These are phyloP conservation scores for Xenotilapia caudafasciata DNA, from an alignment of 2,113 vertebrate species.

Conservation along the genomic window DNA sequence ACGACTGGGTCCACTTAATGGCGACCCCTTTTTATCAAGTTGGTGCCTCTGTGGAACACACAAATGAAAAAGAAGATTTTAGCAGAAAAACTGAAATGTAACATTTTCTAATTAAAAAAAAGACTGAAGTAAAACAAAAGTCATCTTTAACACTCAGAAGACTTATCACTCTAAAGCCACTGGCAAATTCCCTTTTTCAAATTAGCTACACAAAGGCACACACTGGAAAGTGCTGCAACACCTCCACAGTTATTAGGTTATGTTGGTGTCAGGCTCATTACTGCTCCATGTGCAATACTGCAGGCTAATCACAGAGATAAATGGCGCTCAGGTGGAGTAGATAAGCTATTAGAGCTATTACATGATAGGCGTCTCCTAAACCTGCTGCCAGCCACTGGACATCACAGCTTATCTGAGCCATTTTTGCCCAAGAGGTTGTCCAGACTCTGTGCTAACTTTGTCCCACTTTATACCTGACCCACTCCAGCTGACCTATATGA, in stretches of 20 bases:
- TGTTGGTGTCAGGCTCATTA: not conserved
- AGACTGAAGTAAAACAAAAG: not conserved
- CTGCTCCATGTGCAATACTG: not conserved
- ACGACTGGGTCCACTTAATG: not conserved
- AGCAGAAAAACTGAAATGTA: not conserved
- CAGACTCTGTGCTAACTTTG: not conserved
- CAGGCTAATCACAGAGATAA: slow-evolving; percentile 36
- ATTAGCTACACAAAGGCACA: not conserved
- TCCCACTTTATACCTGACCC: slow-evolving; percentile 9
- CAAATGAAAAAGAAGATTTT: not conserved
- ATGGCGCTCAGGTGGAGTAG: slow-evolving; percentile 18
- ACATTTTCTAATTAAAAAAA: not conserved
- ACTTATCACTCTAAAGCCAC: not conserved
- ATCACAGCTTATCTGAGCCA: not conserved
- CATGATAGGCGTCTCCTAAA: slow-evolving; percentile 26
- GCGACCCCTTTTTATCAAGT: not conserved
- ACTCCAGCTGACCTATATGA: slow-evolving; percentile 1
- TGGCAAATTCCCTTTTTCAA: not conserved
- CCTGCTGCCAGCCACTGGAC: not conserved
- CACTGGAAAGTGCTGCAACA: not conserved
- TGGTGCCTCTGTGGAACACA: not conserved
- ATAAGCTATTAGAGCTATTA: slow-evolving; percentile 40
- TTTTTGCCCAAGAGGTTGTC: slow-evolving; percentile 10
- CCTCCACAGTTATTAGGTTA: not conserved
- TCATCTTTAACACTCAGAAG: not conserved